Conservation (phyloP, 1,140 invertebrate species). For the Drosophila sp. region DNA sequence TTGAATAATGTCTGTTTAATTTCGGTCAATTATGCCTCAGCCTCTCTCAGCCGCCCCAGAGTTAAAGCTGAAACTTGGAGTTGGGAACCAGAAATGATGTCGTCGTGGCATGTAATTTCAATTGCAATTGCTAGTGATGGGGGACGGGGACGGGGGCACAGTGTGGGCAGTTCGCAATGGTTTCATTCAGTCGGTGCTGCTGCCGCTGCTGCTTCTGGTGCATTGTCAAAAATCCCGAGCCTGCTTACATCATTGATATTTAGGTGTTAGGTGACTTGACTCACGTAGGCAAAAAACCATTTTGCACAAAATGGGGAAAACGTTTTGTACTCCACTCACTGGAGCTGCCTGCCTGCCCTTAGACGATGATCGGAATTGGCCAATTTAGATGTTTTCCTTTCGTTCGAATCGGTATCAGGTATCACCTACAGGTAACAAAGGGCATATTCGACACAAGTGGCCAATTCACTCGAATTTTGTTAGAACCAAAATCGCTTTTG, state of each 20-base stretch:
- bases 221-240: slow-evolving; percentile 62
- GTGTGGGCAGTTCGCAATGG: neutral
- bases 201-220: neutral
- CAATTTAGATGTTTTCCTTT: slow-evolving; percentile 6
- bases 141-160: neutral
- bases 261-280: slow-evolving; percentile 55
- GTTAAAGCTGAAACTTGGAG: slow-evolving; percentile 5
- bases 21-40: slow-evolving; percentile 73
- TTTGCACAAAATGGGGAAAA: slow-evolving; percentile 27
- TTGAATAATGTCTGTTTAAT: slow-evolving; percentile 78
- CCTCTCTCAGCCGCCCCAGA: slow-evolving; percentile 2
- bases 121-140: slow-evolving; percentile 44
- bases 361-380: slow-evolving; percentile 4
- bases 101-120: slow-evolving; percentile 66
- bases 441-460: neutral
- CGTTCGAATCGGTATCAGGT: neutral
- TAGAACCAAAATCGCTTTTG: no score
- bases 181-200: slow-evolving; percentile 5
- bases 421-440: neutral
- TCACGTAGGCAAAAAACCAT: slow-evolving; percentile 50
- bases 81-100: slow-evolving; percentile 43
- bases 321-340: neutral
- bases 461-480: no score
- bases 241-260: slow-evolving; percentile 64
- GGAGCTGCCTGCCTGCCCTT: neutral